Evolutionary conservation across 2,888 invertebrate genomes (phyloP), one percentile per base, ranked within the genome.

Genomic region (Euspilapteryx auroguttella): DNA sequence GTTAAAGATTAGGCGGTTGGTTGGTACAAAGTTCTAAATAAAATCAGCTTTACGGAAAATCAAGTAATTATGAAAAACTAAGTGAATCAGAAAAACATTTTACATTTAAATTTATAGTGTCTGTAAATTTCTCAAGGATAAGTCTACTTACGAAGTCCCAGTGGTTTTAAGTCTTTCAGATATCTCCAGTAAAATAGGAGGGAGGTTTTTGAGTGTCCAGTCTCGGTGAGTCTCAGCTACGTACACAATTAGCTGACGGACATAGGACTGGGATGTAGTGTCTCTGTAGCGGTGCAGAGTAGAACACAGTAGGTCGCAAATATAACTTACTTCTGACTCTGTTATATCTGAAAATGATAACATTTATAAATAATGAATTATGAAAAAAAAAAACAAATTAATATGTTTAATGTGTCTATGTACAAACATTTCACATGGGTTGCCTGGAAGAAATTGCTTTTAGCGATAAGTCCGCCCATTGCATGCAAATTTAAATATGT

Each of bases 281-380:
- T 94, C 93, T 42, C 85, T 79, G 51, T 94, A 94, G 40, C 89
- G 80, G 33, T 86, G 86, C 37, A 94, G 63, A 1, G 90, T 89
- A 31, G 86, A 78, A 17, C 85, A 82, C 41, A 93, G 64, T 32
- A 87, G 80, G 48, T 87, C 86, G 47, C 91, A 90, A 31, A 93
- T 81, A 35, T 86, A 90, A 40, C 85, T 82, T 24, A 92, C 80
- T 31, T 87, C 85, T 42, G 81, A 80, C 42, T 90, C 87, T 43
- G 85, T 87, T 35, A 92, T 83, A 37, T 84, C 93, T 93, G 48
- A 10, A 11, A 15, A 28, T 23, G 24, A 25, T 20, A 15, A 4
- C 8, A 37, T 17, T 17, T 17, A 6, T 6, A 5, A 6, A 6
- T 17, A 17, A 17, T 8, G 17, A 17, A 17, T 5, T 17, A 8